A percentile compares a stretch with the other conserved stretches of the same genome.
Evolutionary conservation across 37 sponge, comb jelly and placozoan genomes (phyloP).

Genomic region (Haliclona indistincta): DNA sequence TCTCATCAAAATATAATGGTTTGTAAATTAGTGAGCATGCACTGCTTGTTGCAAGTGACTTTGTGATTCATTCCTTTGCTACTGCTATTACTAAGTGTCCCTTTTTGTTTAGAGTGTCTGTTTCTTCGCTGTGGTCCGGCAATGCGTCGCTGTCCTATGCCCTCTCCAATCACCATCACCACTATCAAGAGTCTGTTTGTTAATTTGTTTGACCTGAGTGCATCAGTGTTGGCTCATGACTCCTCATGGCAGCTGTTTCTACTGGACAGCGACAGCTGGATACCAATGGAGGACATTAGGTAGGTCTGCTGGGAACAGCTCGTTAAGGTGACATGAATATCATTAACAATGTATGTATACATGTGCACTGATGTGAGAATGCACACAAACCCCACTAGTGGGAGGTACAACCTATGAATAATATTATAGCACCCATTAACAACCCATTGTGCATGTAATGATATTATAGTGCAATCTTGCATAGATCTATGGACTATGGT

Average conservation of each 20-base stretch:
- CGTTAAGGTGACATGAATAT: not conserved
- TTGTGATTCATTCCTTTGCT: not conserved
- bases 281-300: slow-evolving; percentile 35
- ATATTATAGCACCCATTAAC: too few relatives aligned
- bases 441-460: too few relatives aligned
- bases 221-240: slow-evolving; percentile 23
- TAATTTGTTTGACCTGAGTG: slow-evolving; percentile 59
- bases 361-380: not conserved
- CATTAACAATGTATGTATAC: not conserved
- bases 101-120: slow-evolving; percentile 42
- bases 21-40: not conserved
- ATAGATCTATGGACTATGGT: not conserved
- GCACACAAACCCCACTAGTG: not conserved
- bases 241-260: slow-evolving; percentile 36
- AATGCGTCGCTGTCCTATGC: slow-evolving; percentile 64
- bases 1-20: slow-evolving; percentile 17
- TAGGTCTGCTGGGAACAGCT: slow-evolving; percentile 3
- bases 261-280: slow-evolving; percentile 50
- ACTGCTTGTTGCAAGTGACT: not conserved
- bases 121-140: slow-evolving; percentile 60
- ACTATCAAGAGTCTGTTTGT: slow-evolving; percentile 72
- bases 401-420: not conserved
- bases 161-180: slow-evolving; percentile 72
- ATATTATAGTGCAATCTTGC: too few relatives aligned
- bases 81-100: not conserved